Percentiles rank a stretch among this genome's conserved stretches.
These are phyloP conservation scores for Eira barbara DNA, from an alignment of 2,113 vertebrate genomes.

Conservation along the genomic window DNA sequence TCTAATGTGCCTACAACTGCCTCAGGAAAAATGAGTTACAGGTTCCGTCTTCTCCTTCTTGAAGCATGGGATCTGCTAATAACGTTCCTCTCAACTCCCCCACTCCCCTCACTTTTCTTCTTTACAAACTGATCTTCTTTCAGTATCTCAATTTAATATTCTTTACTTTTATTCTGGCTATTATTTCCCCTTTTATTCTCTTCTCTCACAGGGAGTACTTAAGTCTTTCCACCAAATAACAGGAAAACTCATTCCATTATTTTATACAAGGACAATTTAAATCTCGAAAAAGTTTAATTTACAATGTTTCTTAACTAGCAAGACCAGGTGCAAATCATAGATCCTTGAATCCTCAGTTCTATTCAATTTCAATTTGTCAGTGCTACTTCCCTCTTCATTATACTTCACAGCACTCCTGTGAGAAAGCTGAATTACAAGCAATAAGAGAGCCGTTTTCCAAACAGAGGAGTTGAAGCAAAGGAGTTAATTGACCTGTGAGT, in stretches of 20 bases:
- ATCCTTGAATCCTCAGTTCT: background rate
- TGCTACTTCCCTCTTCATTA: slow-evolving; percentile 49
- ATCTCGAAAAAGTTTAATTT: slow-evolving; percentile 1
- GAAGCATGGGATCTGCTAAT: background rate
- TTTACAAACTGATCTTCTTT: background rate
- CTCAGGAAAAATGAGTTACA: background rate
- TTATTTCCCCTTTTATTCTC: background rate
- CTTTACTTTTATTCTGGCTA: background rate
- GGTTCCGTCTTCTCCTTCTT: background rate
- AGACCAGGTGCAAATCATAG: slow-evolving; percentile 58
- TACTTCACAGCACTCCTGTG: slow-evolving; percentile 36
- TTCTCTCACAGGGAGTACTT: background rate
- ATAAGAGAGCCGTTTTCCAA: slow-evolving; percentile 49
- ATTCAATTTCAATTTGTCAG: slow-evolving; percentile 47
- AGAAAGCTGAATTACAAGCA: slow-evolving; percentile 60
- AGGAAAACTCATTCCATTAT: background rate
- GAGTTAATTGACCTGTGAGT: slow-evolving; percentile 59
- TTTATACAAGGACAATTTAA: background rate
- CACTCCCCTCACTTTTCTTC: background rate
- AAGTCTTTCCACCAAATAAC: background rate
- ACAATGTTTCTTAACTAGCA: slow-evolving; percentile 39
- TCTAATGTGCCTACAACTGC: background rate
- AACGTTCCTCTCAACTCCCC: background rate
- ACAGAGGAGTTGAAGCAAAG: slow-evolving; percentile 42
- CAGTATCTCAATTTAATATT: background rate